A percentile compares a stretch with the other conserved stretches of the same genome.
Evolutionary conservation across 2,888 invertebrate species (phyloP).

Genomic region (Heteromurus nitidus): DNA sequence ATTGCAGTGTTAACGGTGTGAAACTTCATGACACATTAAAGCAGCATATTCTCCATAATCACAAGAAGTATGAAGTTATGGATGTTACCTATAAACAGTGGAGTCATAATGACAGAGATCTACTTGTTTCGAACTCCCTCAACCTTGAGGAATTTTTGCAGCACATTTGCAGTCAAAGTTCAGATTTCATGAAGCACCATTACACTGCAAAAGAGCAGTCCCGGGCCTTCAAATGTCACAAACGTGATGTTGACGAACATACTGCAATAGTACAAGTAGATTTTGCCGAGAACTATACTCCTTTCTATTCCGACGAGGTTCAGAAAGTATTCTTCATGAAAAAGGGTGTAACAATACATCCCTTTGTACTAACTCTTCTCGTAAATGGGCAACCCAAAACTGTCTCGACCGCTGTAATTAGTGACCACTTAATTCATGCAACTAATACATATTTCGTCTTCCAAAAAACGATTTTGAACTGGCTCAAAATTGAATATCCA

Average conservation of each 20-base stretch:
- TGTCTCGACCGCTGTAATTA: neutral
- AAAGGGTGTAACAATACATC: constrained; percentile 24
- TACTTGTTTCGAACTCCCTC: neutral
- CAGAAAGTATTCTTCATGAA: constrained; percentile 28
- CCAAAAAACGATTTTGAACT: constrained; percentile 4
- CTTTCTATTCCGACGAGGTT: neutral
- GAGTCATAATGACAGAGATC: neutral
- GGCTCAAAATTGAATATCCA: neutral
- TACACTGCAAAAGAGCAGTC: neutral
- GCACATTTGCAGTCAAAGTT: neutral
- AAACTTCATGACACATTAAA: neutral
- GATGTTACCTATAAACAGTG: neutral
- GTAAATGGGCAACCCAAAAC: neutral
- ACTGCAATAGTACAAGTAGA: constrained; percentile 26
- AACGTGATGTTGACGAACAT: neutral
- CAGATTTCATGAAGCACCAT: constrained; percentile 14
- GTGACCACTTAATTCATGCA: constrained; percentile 7
- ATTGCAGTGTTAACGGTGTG: neutral
- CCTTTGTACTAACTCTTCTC: constrained; percentile 8
- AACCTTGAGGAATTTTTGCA: neutral
- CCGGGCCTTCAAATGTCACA: neutral
- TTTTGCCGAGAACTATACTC: constrained; percentile 48
- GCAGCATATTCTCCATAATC: neutral
- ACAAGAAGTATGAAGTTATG: neutral
- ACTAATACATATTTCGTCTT: constrained; percentile 26